These are phyloP conservation scores for Rhagium mordax DNA, from an alignment of 2,888 invertebrate species.

Conservation along the genomic window DNA sequence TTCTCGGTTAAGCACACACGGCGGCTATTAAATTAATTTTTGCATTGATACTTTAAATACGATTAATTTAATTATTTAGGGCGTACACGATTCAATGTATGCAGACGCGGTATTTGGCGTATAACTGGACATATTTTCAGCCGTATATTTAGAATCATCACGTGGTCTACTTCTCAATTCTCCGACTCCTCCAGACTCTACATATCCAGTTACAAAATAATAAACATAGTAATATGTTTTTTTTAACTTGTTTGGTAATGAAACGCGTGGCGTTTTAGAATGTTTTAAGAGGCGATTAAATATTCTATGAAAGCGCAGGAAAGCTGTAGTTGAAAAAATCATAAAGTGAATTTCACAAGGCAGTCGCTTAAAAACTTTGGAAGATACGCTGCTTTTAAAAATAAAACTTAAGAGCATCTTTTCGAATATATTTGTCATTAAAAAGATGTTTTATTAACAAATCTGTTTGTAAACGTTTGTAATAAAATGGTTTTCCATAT, in stretches of 20 bases:
- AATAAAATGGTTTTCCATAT: too few relatives aligned
- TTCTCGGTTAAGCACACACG: background rate
- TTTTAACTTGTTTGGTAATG: constrained; percentile 4
- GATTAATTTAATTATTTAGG: constrained; percentile 3
- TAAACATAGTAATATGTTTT: constrained; percentile 28
- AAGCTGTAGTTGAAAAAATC: too few relatives aligned
- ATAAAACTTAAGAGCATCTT: too few relatives aligned
- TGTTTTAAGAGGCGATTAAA: too few relatives aligned
- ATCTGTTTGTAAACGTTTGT: too few relatives aligned
- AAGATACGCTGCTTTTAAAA: too few relatives aligned
- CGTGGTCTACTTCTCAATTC: constrained; percentile 47
- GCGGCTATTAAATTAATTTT: background rate
- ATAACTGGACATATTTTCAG: constrained; percentile 49
- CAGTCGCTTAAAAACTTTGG: too few relatives aligned
- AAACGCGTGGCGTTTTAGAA: background rate
- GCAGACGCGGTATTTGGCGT: constrained; percentile 33
- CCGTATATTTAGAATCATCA: constrained; percentile 55
- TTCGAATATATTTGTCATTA: too few relatives aligned
- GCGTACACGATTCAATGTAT: constrained; percentile 26
- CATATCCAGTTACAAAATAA: constrained; percentile 40
- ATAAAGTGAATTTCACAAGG: too few relatives aligned
- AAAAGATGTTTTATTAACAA: too few relatives aligned
- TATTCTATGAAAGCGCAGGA: too few relatives aligned
- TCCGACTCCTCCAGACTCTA: constrained; percentile 39
- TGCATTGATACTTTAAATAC: background rate